These are phyloP conservation scores for Urechis unicinctus DNA, from an alignment of 2,888 invertebrate genomes.

Conservation along the genomic window DNA sequence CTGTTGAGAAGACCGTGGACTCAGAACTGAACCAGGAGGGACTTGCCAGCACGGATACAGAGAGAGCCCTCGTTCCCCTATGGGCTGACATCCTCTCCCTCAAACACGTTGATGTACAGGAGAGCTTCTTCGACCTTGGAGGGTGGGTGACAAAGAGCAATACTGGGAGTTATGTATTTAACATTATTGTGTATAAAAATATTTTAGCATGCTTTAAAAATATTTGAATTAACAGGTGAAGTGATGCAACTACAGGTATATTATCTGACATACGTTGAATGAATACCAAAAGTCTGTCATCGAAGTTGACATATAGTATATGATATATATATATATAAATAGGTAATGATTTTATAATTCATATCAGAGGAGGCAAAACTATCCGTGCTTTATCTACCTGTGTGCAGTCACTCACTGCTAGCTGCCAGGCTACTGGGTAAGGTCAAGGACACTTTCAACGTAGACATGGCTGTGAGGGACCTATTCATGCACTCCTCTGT, in stretches of 20 bases:
- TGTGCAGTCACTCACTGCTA: conserved; percentile 47
- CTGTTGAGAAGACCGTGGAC: conserved; percentile 25
- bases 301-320: too few relatives aligned
- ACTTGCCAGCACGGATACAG: conserved; percentile 44
- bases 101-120: conserved; percentile 47
- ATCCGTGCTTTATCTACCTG: too few relatives aligned
- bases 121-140: conserved; percentile 52
- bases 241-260: not conserved
- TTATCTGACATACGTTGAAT: too few relatives aligned
- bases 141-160: conserved; percentile 39
- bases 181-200: too few relatives aligned
- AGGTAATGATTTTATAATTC: too few relatives aligned
- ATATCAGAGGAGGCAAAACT: too few relatives aligned
- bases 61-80: conserved; percentile 39
- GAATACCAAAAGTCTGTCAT: too few relatives aligned
- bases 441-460: conserved; percentile 33
- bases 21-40: conserved; percentile 38
- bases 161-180: too few relatives aligned
- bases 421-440: conserved; percentile 46
- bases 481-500: conserved; percentile 48
- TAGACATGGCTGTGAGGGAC: conserved; percentile 43
- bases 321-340: too few relatives aligned
- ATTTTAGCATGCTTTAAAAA: too few relatives aligned
- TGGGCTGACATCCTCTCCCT: conserved; percentile 45
- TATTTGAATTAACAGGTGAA: not conserved